Conservation (phyloP, 2,797 vertebrate species). For the Limosa lapponica region DNA sequence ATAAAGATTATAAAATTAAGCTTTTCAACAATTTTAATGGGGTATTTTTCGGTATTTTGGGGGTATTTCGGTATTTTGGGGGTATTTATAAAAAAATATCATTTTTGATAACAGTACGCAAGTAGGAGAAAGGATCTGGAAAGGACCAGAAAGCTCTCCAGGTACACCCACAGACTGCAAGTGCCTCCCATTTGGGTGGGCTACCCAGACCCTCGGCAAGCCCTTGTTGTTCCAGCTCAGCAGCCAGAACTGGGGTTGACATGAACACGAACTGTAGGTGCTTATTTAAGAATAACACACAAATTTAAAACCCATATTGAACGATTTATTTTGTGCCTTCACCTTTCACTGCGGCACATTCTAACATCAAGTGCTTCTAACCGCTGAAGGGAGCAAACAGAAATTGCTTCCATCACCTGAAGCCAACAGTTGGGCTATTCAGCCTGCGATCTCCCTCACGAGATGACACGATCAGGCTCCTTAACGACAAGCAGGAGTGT, state of each 20-base stretch:
- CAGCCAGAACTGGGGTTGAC: background rate
- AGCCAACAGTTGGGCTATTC: background rate
- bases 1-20: background rate
- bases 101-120: background rate
- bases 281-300: background rate
- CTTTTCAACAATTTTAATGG: background rate
- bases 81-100: background rate
- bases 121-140: background rate
- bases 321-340: constrained; percentile 2
- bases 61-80: background rate
- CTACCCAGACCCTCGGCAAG: background rate
- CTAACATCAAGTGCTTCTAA: background rate
- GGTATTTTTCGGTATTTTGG: background rate
- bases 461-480: background rate
- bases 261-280: fast-evolving
- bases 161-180: background rate
- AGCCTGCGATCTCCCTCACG: background rate
- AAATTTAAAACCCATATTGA: background rate
- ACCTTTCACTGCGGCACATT: background rate
- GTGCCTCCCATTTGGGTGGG: background rate
- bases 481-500: background rate
- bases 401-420: background rate
- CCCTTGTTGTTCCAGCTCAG: background rate
- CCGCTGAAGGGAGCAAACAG: background rate
- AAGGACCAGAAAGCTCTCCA: background rate